These are phyloP conservation scores for Laticauda colubrina DNA, from an alignment of 2,113 vertebrate species.

Conservation along the genomic window DNA sequence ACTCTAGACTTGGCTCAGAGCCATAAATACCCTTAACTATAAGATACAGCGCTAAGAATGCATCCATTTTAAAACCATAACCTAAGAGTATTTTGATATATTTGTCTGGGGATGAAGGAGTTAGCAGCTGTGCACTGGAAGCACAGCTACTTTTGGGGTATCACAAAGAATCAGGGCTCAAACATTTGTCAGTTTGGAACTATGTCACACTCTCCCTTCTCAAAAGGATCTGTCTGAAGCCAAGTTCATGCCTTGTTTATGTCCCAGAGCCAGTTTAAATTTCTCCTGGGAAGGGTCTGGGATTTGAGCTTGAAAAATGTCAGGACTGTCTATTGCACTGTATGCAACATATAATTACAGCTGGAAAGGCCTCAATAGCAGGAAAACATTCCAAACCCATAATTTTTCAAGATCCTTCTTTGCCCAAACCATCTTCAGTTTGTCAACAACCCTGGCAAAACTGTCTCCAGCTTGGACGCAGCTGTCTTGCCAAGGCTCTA, in stretches of 20 bases:
- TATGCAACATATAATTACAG: background rate
- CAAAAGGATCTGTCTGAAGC: background rate
- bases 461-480: no score
- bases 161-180: background rate
- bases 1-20: background rate
- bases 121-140: background rate
- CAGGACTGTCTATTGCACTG: background rate
- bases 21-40: background rate
- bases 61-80: background rate
- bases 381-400: constrained; percentile 12
- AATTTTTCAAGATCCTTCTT: background rate
- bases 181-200: background rate
- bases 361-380: background rate
- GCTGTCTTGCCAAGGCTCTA: background rate
- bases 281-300: background rate
- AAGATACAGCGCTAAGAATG: background rate
- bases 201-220: background rate
- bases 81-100: background rate
- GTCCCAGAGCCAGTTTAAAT: background rate
- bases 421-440: background rate
- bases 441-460: background rate
- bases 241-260: background rate
- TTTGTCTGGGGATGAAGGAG: background rate
- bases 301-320: background rate
- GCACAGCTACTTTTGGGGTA: background rate